Evolutionary conservation across 1,140 invertebrate species (phyloP).

Genomic region (Acromyrmex charruanus): DNA sequence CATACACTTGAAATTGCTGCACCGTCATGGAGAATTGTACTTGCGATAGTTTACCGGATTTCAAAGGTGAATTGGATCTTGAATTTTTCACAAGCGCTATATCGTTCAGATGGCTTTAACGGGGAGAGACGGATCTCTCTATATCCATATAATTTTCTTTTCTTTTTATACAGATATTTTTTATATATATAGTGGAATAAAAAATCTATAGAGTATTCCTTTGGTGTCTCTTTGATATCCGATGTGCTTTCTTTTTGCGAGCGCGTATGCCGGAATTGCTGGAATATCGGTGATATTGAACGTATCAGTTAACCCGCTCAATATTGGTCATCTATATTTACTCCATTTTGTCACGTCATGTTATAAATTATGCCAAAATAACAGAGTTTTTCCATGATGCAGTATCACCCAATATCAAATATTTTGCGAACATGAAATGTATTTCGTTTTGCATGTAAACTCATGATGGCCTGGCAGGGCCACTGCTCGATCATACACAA

Average conservation of each 20-base stretch:
- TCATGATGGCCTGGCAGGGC: neutral
- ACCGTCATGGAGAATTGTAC: neutral
- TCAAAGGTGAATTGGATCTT: slow-evolving; percentile 40
- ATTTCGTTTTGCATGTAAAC: slow-evolving; percentile 15
- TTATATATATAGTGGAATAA: neutral
- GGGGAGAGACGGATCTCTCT: slow-evolving; percentile 16
- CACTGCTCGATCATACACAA: slow-evolving; percentile 13
- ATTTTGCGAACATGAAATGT: slow-evolving; percentile 33
- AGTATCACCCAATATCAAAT: slow-evolving; percentile 11
- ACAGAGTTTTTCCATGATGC: slow-evolving; percentile 8
- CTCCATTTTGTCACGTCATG: slow-evolving; percentile 10
- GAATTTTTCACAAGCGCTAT: slow-evolving; percentile 51
- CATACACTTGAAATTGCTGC: neutral
- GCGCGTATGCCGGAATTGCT: neutral
- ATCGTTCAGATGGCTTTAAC: neutral
- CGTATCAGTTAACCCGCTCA: slow-evolving; percentile 13
- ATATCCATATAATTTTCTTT: neutral
- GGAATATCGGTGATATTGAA: slow-evolving; percentile 16
- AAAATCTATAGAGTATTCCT: neutral
- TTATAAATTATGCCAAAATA: slow-evolving; percentile 43
- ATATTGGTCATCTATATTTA: slow-evolving; percentile 47
- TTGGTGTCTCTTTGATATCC: slow-evolving; percentile 23
- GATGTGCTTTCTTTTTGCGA: slow-evolving; percentile 23
- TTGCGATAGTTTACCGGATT: slow-evolving; percentile 14
- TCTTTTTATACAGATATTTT: slow-evolving; percentile 3